Percentiles rank a stretch among this genome's conserved stretches.
Evolutionary conservation across 2,888 invertebrate species (phyloP).

Genomic region (Phengaris alcon): DNA sequence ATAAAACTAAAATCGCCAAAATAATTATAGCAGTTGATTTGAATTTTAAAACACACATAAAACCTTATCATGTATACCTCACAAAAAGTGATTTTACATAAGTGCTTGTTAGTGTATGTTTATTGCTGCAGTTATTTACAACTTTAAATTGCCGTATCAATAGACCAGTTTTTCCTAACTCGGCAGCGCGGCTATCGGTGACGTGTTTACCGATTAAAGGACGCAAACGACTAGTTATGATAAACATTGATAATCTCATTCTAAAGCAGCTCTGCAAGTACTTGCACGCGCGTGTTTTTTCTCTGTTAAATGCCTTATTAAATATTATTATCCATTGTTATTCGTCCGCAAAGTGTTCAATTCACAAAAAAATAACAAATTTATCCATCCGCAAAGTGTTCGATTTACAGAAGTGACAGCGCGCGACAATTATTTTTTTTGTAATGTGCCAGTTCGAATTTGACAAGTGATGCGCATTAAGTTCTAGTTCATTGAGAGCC

Average conservation of each 20-base stretch:
- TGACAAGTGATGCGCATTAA: conserved; percentile 34
- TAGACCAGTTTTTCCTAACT: conserved; percentile 49
- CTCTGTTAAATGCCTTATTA: conserved; percentile 40
- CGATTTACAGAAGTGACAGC: not conserved
- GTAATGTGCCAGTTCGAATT: conserved; percentile 5
- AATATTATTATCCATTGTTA: not conserved
- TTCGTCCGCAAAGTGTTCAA: not conserved
- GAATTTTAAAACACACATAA: not conserved
- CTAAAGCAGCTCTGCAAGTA: conserved; percentile 57
- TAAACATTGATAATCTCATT: conserved; percentile 75
- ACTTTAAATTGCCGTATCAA: conserved; percentile 52
- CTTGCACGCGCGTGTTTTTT: conserved; percentile 55
- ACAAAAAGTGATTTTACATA: conserved; percentile 37
- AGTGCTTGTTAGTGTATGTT: conserved; percentile 31
- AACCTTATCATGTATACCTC: conserved; percentile 28
- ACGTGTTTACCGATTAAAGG: conserved; percentile 72
- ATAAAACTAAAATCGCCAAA: no score
- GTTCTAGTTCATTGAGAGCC: conserved; percentile 32
- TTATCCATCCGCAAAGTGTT: not conserved
- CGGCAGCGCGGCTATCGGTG: conserved; percentile 60
- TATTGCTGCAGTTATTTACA: conserved; percentile 38
- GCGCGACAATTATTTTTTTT: not conserved
- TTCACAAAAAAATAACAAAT: not conserved
- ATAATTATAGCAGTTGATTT: no score
- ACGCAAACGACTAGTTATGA: conserved; percentile 67